Percentiles rank a stretch among this genome's conserved stretches.
Conservation (phyloP, 2,888 invertebrate species). For the Tuberolachnus salignus region DNA sequence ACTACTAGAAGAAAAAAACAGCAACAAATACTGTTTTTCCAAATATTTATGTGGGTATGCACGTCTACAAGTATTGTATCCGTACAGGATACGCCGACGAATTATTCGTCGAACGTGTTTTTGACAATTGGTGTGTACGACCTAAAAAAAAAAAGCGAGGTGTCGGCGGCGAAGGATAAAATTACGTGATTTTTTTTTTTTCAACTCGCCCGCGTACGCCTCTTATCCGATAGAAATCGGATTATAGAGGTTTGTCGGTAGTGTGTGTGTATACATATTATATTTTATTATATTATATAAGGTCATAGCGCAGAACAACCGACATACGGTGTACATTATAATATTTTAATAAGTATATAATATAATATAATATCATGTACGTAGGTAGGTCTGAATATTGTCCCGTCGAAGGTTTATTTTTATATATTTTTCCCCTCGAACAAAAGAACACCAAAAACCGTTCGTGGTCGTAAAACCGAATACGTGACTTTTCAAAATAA, state of each 20-base stretch:
- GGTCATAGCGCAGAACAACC: neutral
- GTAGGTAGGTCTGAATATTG: neutral
- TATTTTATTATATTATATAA: neutral
- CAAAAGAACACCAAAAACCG: conserved; percentile 29
- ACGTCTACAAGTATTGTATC: neutral
- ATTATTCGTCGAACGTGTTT: conserved; percentile 22
- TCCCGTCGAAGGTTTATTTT: conserved; percentile 7
- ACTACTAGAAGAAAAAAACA: neutral
- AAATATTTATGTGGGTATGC: neutral
- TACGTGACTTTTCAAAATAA: conserved; percentile 52
- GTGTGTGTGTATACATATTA: neutral
- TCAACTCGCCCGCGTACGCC: neutral
- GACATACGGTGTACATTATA: neutral
- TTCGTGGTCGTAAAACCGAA: conserved; percentile 37
- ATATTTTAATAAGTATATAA: no score
- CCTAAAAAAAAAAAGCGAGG: conserved; percentile 13
- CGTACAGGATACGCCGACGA: neutral
- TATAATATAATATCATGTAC: no score
- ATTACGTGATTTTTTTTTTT: conserved; percentile 31
- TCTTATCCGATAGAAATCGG: conserved; percentile 24
- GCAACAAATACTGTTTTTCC: neutral
- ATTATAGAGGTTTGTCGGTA: conserved; percentile 43
- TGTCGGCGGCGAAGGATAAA: conserved; percentile 12
- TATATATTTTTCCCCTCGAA: conserved; percentile 3
- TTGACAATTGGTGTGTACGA: conserved; percentile 8